These are phyloP conservation scores for Aricia artaxerxes DNA, from an alignment of 2,888 invertebrate species.

Conservation along the genomic window DNA sequence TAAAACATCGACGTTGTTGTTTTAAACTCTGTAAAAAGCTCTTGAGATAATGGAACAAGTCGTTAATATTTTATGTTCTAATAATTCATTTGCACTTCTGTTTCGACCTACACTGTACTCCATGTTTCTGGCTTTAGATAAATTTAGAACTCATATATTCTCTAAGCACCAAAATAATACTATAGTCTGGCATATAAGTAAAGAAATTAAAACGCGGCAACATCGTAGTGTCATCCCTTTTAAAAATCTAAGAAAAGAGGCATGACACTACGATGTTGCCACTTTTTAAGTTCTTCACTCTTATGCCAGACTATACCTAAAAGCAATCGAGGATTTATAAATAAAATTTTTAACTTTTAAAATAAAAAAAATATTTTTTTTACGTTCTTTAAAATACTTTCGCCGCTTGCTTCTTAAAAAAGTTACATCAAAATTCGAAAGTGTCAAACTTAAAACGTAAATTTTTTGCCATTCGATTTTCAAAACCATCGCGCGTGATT, in stretches of 20 bases:
- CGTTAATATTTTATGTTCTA: slow-evolving; percentile 54
- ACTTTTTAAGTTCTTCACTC: too few relatives aligned
- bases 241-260: too few relatives aligned
- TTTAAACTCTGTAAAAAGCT: slow-evolving; percentile 44
- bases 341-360: too few relatives aligned
- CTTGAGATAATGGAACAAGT: slow-evolving; percentile 56
- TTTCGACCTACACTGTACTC: neutral
- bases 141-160: neutral
- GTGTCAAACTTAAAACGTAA: neutral
- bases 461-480: slow-evolving; percentile 13
- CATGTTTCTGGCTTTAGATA: slow-evolving; percentile 12
- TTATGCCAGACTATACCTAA: too few relatives aligned
- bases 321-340: too few relatives aligned
- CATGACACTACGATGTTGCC: too few relatives aligned
- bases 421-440: neutral
- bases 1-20: neutral
- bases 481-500: slow-evolving; percentile 1
- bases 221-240: too few relatives aligned
- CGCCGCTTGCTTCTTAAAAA: neutral
- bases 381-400: neutral
- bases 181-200: too few relatives aligned
- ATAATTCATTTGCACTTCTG: slow-evolving; percentile 18
- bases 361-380: too few relatives aligned
- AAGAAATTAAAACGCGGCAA: too few relatives aligned
- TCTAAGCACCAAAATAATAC: neutral